Evolutionary conservation across 2,113 vertebrate species (phyloP).

Genomic region (Oriolus oriolus): DNA sequence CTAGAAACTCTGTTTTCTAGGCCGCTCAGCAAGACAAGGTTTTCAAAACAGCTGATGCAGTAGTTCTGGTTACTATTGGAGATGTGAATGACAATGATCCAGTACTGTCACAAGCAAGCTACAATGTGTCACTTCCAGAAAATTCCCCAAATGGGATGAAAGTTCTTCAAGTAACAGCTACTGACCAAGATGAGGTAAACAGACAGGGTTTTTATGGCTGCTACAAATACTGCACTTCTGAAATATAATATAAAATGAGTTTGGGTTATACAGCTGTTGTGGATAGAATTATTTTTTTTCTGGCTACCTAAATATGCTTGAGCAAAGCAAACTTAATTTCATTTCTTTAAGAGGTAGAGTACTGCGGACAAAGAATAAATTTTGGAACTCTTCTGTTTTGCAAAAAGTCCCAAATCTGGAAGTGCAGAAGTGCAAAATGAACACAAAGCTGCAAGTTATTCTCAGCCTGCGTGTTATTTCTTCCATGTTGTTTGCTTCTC

Average conservation of each 20-base stretch:
- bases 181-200: slow-evolving; percentile 73
- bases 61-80: slow-evolving; percentile 68
- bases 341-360: background rate
- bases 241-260: background rate
- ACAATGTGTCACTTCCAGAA: slow-evolving; percentile 64
- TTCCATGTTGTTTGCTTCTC: background rate
- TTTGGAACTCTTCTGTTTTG: background rate
- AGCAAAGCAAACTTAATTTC: background rate
- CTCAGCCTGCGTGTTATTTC: background rate
- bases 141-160: slow-evolving; percentile 62
- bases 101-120: slow-evolving; percentile 51
- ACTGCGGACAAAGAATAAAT: background rate
- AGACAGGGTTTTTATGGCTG: background rate
- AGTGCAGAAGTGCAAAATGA: background rate
- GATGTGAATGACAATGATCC: slow-evolving; percentile 73
- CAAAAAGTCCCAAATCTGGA: background rate
- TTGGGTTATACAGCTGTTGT: background rate
- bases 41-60: slow-evolving; percentile 68
- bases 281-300: background rate
- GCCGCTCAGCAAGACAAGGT: slow-evolving; percentile 71
- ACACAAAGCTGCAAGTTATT: background rate
- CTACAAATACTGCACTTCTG: background rate
- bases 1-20: slow-evolving; percentile 48
- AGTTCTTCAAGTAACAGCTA: slow-evolving; percentile 61
- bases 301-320: background rate